Conservation (phyloP, 2,888 invertebrate genomes). For the Trachelus iudaicus region DNA sequence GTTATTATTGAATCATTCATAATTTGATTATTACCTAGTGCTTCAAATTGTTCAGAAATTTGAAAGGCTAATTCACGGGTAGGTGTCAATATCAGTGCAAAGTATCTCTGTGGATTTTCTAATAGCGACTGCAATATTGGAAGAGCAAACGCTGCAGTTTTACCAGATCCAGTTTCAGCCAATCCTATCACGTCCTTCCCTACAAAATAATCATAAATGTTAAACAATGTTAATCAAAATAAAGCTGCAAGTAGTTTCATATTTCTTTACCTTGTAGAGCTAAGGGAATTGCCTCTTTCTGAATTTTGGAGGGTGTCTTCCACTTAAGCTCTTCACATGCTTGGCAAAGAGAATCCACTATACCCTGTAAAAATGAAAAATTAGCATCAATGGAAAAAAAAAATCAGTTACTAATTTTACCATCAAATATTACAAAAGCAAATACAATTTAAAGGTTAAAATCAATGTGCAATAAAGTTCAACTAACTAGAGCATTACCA, state of each 20-base stretch:
- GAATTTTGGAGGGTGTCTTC: conserved; percentile 95
- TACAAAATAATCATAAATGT: conserved; percentile 72
- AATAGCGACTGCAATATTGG: conserved; percentile 93
- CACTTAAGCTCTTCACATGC: conserved; percentile 94
- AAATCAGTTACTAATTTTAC: neutral
- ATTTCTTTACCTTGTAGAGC: conserved; percentile 80
- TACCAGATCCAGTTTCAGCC: conserved; percentile 93
- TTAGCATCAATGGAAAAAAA: conserved; percentile 1
- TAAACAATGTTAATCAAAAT: neutral
- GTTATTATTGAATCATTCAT: conserved; percentile 6
- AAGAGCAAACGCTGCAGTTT: conserved; percentile 97
- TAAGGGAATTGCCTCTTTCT: conserved; percentile 91
- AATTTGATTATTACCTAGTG: conserved; percentile 75
- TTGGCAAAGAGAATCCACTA: conserved; percentile 89
- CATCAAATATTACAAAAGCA: conserved; percentile 7
- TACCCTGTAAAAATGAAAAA: conserved; percentile 73
- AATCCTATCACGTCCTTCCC: conserved; percentile 84
- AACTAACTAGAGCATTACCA: conserved; percentile 66
- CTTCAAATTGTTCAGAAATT: conserved; percentile 98
- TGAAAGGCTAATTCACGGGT: conserved; percentile 98
- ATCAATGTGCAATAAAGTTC: conserved; percentile 16
- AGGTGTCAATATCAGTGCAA: conserved; percentile 93
- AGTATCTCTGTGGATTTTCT: conserved; percentile 92
- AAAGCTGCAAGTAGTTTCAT: neutral
- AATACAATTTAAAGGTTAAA: conserved; percentile 3